Evolutionary conservation across 30 jellyfish, hydroid and myxozoan species (phyloP).

Genomic region (Mastigias papua): DNA sequence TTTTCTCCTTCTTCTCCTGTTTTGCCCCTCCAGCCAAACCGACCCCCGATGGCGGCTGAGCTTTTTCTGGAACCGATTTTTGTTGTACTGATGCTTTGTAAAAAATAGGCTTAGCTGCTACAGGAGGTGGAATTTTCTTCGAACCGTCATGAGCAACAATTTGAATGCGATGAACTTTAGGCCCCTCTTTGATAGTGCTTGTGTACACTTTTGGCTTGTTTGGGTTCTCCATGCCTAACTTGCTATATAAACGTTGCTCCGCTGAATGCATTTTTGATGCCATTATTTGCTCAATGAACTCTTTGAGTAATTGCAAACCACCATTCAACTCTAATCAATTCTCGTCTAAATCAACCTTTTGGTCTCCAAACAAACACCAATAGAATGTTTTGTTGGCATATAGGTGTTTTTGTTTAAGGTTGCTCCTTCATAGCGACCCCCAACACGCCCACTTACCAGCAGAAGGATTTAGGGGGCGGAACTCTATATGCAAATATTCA

Average conservation of each 20-base stretch:
- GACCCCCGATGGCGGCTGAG: conserved; percentile 70
- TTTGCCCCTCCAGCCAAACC: conserved; percentile 49
- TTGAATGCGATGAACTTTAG: conserved; percentile 46
- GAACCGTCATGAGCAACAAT: conserved; percentile 67
- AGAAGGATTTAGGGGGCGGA: background rate
- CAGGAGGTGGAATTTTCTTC: conserved; percentile 95
- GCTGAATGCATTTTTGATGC: conserved; percentile 74
- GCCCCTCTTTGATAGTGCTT: conserved; percentile 73
- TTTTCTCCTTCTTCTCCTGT: conserved; percentile 40
- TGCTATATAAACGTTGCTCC: conserved; percentile 65
- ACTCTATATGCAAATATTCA: background rate
- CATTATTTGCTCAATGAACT: conserved; percentile 31
- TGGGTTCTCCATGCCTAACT: conserved; percentile 81
- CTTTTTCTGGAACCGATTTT: conserved; percentile 68
- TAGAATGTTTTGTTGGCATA: conserved; percentile 1
- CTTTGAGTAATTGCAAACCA: conserved; percentile 25
- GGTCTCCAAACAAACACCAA: background rate
- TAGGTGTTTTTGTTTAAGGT: conserved; percentile 6
- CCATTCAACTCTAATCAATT: conserved; percentile 2
- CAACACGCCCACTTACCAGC: conserved; percentile 13
- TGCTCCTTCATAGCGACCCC: conserved; percentile 17
- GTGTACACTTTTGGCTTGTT: conserved; percentile 65
- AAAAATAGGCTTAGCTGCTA: conserved; percentile 89
- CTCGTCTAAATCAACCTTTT: background rate
- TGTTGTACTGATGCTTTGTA: conserved; percentile 66